phyloP scores from a whole-genome alignment of 2,888 invertebrate species.

The Melanchra persicariae region DNA sequence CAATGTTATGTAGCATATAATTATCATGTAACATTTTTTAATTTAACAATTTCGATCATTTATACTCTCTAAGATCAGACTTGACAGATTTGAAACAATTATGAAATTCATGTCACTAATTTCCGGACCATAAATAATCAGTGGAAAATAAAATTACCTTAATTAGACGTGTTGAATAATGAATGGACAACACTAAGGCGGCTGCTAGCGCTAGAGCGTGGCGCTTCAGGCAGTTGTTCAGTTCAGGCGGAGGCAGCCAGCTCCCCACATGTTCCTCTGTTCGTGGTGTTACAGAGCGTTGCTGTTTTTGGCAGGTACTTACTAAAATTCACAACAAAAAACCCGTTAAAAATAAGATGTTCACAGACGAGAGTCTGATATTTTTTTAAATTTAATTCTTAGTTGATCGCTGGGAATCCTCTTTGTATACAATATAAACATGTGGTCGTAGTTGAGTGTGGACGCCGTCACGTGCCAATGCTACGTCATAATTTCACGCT shows the following conservation, averaged over 20 bases:
- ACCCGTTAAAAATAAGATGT: neutral
- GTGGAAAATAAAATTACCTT: slow-evolving; percentile 32
- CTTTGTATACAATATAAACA: slow-evolving; percentile 21
- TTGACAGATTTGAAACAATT: neutral
- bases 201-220: slow-evolving; percentile 12
- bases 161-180: slow-evolving; percentile 38
- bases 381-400: neutral
- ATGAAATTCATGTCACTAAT: slow-evolving; percentile 24
- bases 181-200: slow-evolving; percentile 53
- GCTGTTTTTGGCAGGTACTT: slow-evolving; percentile 70
- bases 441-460: slow-evolving; percentile 5
- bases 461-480: slow-evolving; percentile 28
- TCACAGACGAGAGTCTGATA: neutral
- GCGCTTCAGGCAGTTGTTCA: slow-evolving; percentile 46
- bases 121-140: slow-evolving; percentile 11
- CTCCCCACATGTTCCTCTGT: slow-evolving; percentile 73
- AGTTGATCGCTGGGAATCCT: neutral
- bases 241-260: slow-evolving; percentile 46
- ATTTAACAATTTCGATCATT: neutral
- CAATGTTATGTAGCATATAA: too few relatives aligned
- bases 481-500: slow-evolving; percentile 37
- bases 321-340: slow-evolving; percentile 19
- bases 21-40: neutral
- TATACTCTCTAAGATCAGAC: neutral
- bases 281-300: slow-evolving; percentile 71